Evolutionary conservation across 2,113 vertebrate genomes (phyloP).

Genomic region (Cinclus cinclus): DNA sequence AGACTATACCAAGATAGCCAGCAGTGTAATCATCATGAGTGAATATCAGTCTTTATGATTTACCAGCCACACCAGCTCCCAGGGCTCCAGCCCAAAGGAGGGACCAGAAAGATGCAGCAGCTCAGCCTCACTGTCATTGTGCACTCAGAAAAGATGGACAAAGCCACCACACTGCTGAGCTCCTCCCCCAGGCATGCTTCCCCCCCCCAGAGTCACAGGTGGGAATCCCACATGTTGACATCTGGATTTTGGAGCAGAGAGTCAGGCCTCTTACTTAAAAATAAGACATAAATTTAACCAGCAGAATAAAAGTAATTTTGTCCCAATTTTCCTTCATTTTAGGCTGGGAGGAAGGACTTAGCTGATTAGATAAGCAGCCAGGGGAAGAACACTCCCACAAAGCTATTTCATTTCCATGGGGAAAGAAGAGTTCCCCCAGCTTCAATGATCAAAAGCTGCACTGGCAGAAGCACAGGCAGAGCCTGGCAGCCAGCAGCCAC

Average conservation of each 20-base stretch:
- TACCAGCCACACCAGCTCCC: not conserved
- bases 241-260: not conserved
- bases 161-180: not conserved
- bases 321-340: not conserved
- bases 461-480: not conserved
- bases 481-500: not conserved
- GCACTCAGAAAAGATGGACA: not conserved
- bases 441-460: not conserved
- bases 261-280: not conserved
- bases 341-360: not conserved
- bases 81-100: not conserved
- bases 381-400: not conserved
- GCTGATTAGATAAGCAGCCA: not conserved
- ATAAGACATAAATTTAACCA: not conserved
- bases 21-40: not conserved
- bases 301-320: not conserved
- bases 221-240: not conserved
- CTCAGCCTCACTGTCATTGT: rapidly evolving
- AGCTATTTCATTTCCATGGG: not conserved
- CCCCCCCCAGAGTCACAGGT: not conserved
- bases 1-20: not conserved
- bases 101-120: not conserved
- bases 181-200: not conserved
- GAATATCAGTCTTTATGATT: not conserved
- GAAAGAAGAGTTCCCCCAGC: not conserved